Evolutionary conservation across 1,140 invertebrate species (phyloP), one percentile per base, ranked within the genome.

Genomic region (Euura saliciscinereae): DNA sequence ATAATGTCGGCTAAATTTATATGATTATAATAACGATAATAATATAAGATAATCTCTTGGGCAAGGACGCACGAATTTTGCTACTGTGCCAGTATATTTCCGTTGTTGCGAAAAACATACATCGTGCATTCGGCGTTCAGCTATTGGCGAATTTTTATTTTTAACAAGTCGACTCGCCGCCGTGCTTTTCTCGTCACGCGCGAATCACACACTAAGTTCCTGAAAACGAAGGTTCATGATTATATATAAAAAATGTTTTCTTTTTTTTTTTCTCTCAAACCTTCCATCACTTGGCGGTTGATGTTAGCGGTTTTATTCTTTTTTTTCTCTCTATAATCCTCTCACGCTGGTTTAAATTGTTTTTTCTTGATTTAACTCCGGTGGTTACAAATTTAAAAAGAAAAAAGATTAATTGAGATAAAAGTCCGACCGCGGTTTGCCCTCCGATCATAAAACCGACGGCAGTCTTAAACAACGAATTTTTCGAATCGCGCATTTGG

Each of bases 71-170:
- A n/a, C 51, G 51, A 59, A 59, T 59, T 28, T 59, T 59, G 51
- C 51, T 59, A 59, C 51, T 59, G 51, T 59, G 51, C 51, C 51
- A 59, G 51, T 59, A 59, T 59, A 59, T 59, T 59, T 59, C 51
- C 51, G 51, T 59, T 59, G 51, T 59, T 59, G 51, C 51, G 51
- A 59, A 59, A 59, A 28, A 28, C 28, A 28, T 28, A 59, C 51
- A n/a, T 59, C 51, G 51, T 59, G 51, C 51, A 59, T 59, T 11
- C 28, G 28, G 28, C 28, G 13, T 59, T 6, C 51, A n/a, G 10
- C 51, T 59, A 59, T 59, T 59, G 51, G 51, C 13, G 13, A 59
- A 59, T 59, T 59, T 59, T 59, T 59, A 59, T 59, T 59, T 59
- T 59, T 59, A 59, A 59, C 51, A n/a, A 59, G n/a, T n/a, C n/a